A percentile compares a stretch with the other conserved stretches of the same genome.
Conservation (phyloP, 92 coral and sea anemone genomes). For the Diadumene lineata region DNA sequence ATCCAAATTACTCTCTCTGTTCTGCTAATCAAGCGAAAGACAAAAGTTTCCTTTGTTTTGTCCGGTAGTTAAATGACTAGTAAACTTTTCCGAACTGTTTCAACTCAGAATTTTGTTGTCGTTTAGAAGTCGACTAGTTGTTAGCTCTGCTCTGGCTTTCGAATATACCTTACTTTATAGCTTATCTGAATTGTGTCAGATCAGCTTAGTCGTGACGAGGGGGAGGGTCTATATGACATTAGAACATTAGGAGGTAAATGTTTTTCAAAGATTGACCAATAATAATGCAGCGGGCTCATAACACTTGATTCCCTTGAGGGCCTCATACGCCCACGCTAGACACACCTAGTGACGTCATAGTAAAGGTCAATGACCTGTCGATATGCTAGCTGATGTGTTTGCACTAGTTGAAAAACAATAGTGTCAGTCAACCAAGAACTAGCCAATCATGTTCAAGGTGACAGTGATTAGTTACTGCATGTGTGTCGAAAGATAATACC, state of each 20-base stretch:
- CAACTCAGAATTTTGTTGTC: not conserved
- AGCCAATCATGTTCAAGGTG: constrained; percentile 54
- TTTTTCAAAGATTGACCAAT: constrained; percentile 76
- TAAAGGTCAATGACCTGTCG: constrained; percentile 62
- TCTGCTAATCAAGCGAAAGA: not conserved
- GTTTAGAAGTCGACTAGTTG: not conserved
- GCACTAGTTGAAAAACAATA: constrained; percentile 57
- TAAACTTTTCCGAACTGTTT: not conserved
- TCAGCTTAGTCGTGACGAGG: constrained; percentile 43
- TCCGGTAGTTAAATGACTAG: constrained; percentile 24
- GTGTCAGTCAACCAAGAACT: constrained; percentile 58
- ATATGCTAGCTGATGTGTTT: constrained; percentile 52
- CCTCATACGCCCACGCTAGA: constrained; percentile 90
- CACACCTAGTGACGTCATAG: constrained; percentile 99
- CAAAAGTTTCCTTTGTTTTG: constrained; percentile 27
- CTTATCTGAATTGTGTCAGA: constrained; percentile 31
- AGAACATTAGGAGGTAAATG: constrained; percentile 87
- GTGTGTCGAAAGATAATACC: constrained; percentile 28
- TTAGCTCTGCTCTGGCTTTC: not conserved
- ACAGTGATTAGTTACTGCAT: constrained; percentile 26
- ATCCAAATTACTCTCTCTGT: not conserved
- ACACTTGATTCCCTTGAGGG: constrained; percentile 83
- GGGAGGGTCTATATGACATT: constrained; percentile 96
- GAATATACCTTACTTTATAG: constrained; percentile 28
- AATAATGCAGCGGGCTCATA: constrained; percentile 54